Conservation (phyloP, 1,140 invertebrate species). For the Druon quercuslanigerum region DNA sequence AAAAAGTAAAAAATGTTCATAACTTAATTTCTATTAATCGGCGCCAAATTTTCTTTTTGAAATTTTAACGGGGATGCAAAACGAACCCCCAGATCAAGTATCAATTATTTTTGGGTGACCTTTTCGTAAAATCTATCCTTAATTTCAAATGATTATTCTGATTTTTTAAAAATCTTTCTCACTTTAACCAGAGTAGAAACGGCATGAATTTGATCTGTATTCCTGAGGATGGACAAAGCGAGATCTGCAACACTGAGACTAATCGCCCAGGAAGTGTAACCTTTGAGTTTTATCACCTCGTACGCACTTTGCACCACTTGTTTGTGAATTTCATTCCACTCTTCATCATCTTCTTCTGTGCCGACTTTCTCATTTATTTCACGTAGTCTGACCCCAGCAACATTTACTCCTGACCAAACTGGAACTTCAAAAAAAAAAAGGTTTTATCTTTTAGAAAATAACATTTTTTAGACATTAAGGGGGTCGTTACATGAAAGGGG, state of each 20-base stretch:
- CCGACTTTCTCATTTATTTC: slow-evolving; percentile 87
- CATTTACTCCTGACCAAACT: slow-evolving; percentile 94
- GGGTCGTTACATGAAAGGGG: too few species aligned
- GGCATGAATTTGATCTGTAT: slow-evolving; percentile 86
- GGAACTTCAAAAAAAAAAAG: slow-evolving; percentile 79
- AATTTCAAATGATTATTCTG: too few species aligned
- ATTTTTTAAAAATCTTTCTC: slow-evolving; percentile 56
- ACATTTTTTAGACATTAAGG: too few species aligned
- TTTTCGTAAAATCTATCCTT: too few species aligned
- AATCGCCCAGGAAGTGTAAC: slow-evolving; percentile 94
- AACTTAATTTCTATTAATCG: too few species aligned
- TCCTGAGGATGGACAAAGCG: slow-evolving; percentile 84
- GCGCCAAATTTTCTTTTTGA: too few species aligned
- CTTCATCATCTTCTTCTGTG: slow-evolving; percentile 83
- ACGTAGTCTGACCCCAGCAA: slow-evolving; percentile 89
- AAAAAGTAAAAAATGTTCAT: too few species aligned
- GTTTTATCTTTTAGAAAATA: too few species aligned
- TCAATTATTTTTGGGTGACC: too few species aligned
- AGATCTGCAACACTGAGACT: slow-evolving; percentile 88
- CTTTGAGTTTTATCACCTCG: slow-evolving; percentile 91
- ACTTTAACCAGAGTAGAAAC: slow-evolving; percentile 89
- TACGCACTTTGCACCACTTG: slow-evolving; percentile 91
- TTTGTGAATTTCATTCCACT: slow-evolving; percentile 86
- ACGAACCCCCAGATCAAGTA: too few species aligned
- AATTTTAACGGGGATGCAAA: too few species aligned